Conservation (phyloP, 2,113 vertebrate species). For the Neogale vison region DNA sequence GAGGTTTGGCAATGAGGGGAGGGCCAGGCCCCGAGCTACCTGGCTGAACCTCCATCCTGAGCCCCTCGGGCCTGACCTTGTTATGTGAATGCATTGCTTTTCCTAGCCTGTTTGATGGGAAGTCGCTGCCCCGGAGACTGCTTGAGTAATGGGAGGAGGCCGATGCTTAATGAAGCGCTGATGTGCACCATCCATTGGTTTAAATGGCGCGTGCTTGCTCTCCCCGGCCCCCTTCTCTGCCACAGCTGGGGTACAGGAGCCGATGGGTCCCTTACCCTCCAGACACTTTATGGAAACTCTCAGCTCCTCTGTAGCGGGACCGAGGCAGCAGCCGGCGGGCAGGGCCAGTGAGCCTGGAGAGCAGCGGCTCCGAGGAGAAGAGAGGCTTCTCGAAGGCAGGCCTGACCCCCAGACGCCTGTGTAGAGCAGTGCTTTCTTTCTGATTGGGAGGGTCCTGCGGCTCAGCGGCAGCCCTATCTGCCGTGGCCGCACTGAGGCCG, state of each 20-base stretch:
- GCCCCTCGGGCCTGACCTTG: not conserved
- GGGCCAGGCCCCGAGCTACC: not conserved
- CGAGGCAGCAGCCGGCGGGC: not conserved
- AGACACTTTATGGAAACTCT: not conserved
- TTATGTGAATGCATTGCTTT: conserved; percentile 56
- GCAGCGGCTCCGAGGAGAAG: not conserved
- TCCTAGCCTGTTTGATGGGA: not conserved
- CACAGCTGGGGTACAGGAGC: fast-evolving
- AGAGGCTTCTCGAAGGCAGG: not conserved
- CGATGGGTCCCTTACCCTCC: not conserved
- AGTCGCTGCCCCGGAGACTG: conserved; percentile 31
- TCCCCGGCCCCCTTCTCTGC: not conserved
- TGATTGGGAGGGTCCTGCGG: not conserved
- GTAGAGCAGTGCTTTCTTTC: not conserved
- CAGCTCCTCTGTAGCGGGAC: not conserved
- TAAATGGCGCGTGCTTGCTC: not conserved
- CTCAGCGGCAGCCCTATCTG: not conserved
- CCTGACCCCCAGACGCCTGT: not conserved
- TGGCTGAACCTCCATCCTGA: not conserved
- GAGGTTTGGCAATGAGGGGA: not conserved
- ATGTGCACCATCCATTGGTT: conserved; percentile 44
- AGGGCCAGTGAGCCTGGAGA: not conserved
- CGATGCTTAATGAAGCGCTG: conserved; percentile 69
- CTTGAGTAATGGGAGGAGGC: conserved; percentile 57
- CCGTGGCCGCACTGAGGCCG: not conserved